Percentiles rank a stretch among this genome's conserved stretches.
These are phyloP conservation scores for Eriosoma lanigerum DNA, from an alignment of 1,140 invertebrate genomes.

Conservation along the genomic window DNA sequence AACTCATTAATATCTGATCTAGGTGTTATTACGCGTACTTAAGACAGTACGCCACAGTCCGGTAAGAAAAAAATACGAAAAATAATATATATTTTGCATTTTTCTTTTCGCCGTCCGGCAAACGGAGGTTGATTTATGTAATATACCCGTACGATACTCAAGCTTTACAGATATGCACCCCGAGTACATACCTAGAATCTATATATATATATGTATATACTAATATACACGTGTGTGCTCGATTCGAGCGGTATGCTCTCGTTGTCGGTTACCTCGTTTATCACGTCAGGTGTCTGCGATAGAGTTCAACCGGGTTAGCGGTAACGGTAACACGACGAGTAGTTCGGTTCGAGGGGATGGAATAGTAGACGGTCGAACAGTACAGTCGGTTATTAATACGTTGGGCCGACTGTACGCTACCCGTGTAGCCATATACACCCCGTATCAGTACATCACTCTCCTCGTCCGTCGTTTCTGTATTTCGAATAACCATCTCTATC, in stretches of 20 bases:
- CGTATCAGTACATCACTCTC: not conserved
- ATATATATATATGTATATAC: not conserved
- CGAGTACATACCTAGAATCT: no score
- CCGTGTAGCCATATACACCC: not conserved
- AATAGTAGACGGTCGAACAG: not conserved
- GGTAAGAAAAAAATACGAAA: no score
- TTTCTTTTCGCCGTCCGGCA: not conserved
- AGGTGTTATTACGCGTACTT: no score
- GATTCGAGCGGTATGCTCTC: constrained; percentile 20
- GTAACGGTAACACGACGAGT: no score
- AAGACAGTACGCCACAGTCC: no score
- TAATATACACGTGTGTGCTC: not conserved
- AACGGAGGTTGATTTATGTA: constrained; percentile 37
- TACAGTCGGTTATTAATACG: constrained; percentile 30
- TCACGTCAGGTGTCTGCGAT: constrained; percentile 31
- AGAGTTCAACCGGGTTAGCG: not conserved
- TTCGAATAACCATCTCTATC: no score
- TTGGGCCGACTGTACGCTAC: not conserved
- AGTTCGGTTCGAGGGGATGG: not conserved
- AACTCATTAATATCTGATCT: no score
- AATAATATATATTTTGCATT: no score
- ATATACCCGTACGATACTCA: not conserved
- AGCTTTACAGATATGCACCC: not conserved
- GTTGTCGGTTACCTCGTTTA: constrained; percentile 37
- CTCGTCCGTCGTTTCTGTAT: not conserved